phyloP scores from a whole-genome alignment of 2,113 vertebrate species.

The Esox niger region DNA sequence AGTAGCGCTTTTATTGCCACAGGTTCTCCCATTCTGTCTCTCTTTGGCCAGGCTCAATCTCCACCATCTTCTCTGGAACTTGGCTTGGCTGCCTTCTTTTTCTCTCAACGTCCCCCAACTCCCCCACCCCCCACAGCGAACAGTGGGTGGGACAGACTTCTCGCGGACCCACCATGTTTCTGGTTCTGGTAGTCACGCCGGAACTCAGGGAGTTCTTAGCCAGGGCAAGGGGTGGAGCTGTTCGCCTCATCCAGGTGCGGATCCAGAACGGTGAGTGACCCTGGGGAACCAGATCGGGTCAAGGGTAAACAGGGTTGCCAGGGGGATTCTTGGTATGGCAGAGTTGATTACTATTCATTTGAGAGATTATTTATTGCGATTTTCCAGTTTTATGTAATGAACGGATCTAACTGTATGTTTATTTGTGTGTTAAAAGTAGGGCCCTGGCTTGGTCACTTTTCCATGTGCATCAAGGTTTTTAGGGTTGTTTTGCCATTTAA shows the following conservation, averaged over 20 bases:
- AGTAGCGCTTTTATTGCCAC: neutral
- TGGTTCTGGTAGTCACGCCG: constrained; percentile 89
- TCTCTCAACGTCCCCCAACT: neutral
- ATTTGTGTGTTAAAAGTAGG: neutral
- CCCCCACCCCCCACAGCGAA: constrained; percentile 1
- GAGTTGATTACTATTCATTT: neutral
- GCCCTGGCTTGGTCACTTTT: too few species aligned
- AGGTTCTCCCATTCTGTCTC: neutral
- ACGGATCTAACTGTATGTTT: neutral
- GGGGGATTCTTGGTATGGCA: neutral
- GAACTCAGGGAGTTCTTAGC: constrained; percentile 94
- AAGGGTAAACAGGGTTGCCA: neutral
- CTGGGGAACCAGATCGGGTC: neutral
- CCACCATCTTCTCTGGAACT: constrained; percentile 7
- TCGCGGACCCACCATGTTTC: constrained; percentile 82
- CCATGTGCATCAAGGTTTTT: too few species aligned
- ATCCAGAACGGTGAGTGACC: constrained; percentile 92
- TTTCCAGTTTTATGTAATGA: neutral
- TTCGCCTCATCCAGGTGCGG: constrained; percentile 93
- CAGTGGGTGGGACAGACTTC: constrained; percentile 43
- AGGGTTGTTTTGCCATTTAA: too few species aligned
- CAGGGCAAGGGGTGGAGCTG: constrained; percentile 84
- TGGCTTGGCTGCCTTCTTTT: neutral
- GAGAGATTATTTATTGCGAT: neutral
- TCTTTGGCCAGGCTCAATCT: constrained; percentile 21